A percentile compares a stretch with the other conserved stretches of the same genome.
phyloP scores from a whole-genome alignment of 2,888 invertebrate species.

The Dasypogon diadema region DNA sequence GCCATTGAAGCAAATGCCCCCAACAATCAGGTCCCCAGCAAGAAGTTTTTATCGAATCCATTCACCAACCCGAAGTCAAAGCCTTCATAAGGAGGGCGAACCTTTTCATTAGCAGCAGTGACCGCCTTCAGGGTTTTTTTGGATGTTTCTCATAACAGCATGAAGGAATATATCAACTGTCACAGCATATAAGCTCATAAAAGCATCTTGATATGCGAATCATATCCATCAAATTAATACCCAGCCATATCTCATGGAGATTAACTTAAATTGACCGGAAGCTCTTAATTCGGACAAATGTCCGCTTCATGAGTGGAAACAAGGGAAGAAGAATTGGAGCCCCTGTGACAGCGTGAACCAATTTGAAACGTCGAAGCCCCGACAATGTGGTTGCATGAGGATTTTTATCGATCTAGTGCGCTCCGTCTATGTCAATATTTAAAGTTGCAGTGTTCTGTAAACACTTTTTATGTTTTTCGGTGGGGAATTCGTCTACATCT shows the following conservation, averaged over 20 bases:
- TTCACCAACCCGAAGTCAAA: no score
- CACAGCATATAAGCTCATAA: neutral
- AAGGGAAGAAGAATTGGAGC: neutral
- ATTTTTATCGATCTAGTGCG: constrained; percentile 6
- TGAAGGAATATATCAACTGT: neutral
- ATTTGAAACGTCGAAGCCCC: neutral
- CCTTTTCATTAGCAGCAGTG: neutral
- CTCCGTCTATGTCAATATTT: neutral
- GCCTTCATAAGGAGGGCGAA: no score
- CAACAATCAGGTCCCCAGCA: no score
- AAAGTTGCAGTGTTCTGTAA: neutral
- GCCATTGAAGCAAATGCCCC: no score
- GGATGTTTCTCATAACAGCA: no score
- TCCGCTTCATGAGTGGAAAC: neutral
- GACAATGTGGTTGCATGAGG: neutral
- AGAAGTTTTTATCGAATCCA: no score
- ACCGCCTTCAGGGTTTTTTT: neutral
- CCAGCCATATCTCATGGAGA: constrained; percentile 28
- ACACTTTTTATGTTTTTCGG: neutral
- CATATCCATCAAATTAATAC: constrained; percentile 38
- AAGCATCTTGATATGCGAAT: constrained; percentile 12
- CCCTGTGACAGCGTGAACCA: constrained; percentile 1
- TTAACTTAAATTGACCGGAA: constrained; percentile 46
- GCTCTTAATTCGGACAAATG: constrained; percentile 35
- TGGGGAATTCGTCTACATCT: neutral